phyloP scores from a whole-genome alignment of 2,113 vertebrate genomes.

The Turdus rufiventris region DNA sequence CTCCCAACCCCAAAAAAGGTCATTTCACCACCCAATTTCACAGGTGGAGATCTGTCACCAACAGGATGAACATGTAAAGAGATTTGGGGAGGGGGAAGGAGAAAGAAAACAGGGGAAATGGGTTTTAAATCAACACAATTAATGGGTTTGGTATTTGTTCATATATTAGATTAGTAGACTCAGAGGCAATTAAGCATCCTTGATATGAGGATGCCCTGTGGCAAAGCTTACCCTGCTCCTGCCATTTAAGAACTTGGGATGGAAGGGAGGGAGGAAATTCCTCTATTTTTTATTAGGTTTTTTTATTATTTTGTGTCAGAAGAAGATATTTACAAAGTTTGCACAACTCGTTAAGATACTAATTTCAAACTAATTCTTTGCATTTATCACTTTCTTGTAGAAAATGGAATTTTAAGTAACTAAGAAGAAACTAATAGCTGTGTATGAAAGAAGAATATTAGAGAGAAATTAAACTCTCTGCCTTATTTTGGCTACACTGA shows the following conservation, averaged over 20 bases:
- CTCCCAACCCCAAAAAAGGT: neutral
- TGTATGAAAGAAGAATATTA: neutral
- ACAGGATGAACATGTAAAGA: neutral
- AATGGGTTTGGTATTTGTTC: neutral
- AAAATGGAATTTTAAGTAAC: neutral
- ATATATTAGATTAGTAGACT: conserved; percentile 15
- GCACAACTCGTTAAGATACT: neutral
- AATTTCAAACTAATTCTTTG: neutral
- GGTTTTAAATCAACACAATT: conserved; percentile 8
- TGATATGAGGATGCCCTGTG: neutral
- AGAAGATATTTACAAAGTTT: neutral
- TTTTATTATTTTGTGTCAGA: neutral
- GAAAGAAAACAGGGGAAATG: neutral
- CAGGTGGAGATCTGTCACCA: rapidly evolving
- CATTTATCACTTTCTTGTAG: neutral
- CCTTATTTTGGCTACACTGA: neutral
- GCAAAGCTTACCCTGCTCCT: neutral
- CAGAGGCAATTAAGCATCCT: neutral
- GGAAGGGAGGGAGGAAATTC: neutral
- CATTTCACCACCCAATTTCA: neutral
- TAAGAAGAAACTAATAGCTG: neutral
- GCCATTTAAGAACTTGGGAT: neutral
- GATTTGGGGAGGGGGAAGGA: neutral
- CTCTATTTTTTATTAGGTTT: neutral
- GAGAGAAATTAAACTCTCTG: neutral